Base-by-base conservation (phyloP, 2,888 invertebrate species). In the Hirtodrosophila alboralis region DNA sequence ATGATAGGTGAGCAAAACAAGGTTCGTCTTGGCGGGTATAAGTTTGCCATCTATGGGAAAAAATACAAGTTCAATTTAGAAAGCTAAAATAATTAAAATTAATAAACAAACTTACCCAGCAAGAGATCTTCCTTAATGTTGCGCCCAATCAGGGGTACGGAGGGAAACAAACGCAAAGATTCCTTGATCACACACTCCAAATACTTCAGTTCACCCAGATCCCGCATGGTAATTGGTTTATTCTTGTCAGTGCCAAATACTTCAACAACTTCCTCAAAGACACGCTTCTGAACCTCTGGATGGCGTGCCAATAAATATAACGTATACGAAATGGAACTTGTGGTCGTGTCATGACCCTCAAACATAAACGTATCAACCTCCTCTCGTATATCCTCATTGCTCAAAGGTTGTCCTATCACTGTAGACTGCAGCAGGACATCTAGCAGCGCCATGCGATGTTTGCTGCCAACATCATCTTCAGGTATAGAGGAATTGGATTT, bases 281-380 rank as follows among this genome's bases (percentile, higher is more conserved):
- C 66, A 30, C 84, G 88, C 0, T 61, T 14, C 48, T 90, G 91
- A 0, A 87, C 75, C 9, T 85, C 71, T 0, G 87, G 75, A 85
- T 90, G 72, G 0, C 88, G 70, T 2, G 90, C 77, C n/a, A 90
- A 70, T 4, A 88, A 57, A 44, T 87, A 89, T 0, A 88, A 45
- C 0, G 84, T 79, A 57, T 87, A 89, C 0, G 88, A 71, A 4
- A 90, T 87, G 14, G 77, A 89, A 52, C 87, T 84, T 0, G 90
- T 89, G 0, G 90, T 90, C 1, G 90, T 90, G 48, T 90, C 90
- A 34, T 90, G 88, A 1, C 90, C 90, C 54, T 93, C 94, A 88
- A 95, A 88, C 88, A 89, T 88, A 26, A 95, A 94, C 0, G 95
- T 95, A 64, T 95, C 93, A 0, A 95, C 94, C 91, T 95, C 94